phyloP scores from a whole-genome alignment of 2,797 vertebrate genomes.

The Melanotaenia pygmaea region DNA sequence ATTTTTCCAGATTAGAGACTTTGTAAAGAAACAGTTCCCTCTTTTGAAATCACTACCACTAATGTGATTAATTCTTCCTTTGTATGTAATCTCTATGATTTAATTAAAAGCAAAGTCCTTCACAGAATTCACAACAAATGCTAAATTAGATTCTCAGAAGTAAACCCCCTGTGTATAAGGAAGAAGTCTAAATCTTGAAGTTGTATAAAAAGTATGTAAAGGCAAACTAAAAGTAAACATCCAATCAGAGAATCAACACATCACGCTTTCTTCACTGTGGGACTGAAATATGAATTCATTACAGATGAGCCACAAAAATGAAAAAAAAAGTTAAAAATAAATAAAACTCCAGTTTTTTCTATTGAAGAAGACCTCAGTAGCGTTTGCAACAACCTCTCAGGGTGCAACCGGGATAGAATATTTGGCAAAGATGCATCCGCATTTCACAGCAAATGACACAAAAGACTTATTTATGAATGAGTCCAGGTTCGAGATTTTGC shows the following conservation, averaged over 20 bases:
- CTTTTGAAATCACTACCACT: no score
- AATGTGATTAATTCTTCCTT: background rate
- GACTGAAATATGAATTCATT: background rate
- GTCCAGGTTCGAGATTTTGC: background rate
- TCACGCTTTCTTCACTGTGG: background rate
- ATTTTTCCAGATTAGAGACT: background rate
- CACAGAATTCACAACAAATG: background rate
- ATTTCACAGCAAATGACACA: background rate
- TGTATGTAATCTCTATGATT: background rate
- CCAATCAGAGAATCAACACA: background rate
- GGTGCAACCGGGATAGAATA: background rate
- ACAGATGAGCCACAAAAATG: background rate
- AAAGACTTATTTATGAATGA: conserved; percentile 1
- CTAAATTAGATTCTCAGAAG: background rate
- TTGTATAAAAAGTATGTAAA: background rate
- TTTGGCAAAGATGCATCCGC: background rate
- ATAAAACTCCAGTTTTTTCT: background rate
- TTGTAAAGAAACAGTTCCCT: no score
- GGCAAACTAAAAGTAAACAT: background rate
- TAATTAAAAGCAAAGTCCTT: background rate
- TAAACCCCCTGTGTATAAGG: no score
- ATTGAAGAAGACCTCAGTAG: background rate
- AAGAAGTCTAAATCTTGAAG: background rate
- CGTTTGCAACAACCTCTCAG: background rate
- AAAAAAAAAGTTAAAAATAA: background rate